These are phyloP conservation scores for Pantherophis vulpinus DNA, from an alignment of 2,797 vertebrate species.

Conservation along the genomic window DNA sequence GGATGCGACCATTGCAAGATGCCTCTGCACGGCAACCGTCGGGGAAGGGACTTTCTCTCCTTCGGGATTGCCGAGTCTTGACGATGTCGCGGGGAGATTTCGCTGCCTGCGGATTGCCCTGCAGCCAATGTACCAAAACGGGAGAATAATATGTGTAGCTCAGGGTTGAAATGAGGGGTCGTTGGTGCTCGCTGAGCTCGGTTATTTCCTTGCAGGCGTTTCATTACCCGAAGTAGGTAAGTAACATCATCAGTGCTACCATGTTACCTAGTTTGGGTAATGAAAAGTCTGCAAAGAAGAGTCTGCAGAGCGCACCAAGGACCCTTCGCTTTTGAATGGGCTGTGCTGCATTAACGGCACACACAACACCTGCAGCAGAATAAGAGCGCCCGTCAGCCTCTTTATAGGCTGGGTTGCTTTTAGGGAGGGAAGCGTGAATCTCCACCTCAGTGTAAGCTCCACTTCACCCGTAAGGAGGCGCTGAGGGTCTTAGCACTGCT, in stretches of 20 bases:
- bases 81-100: neutral
- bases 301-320: neutral
- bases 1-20: neutral
- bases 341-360: neutral
- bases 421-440: neutral
- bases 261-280: neutral
- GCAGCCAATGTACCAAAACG: neutral
- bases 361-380: neutral
- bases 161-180: neutral
- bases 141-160: neutral
- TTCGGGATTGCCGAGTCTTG: neutral
- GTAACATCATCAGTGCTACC: neutral
- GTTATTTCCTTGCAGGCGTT: neutral
- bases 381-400: neutral
- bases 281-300: neutral
- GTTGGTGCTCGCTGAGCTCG: neutral
- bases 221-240: neutral
- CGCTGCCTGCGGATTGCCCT: neutral
- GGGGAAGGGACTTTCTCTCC: neutral
- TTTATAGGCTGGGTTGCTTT: neutral
- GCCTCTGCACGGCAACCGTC: neutral
- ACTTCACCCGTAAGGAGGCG: neutral
- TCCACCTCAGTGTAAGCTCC: neutral
- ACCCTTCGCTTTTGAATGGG: neutral
- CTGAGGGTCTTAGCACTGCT: neutral